These are phyloP conservation scores for Meta bourneti DNA, from an alignment of 2,888 invertebrate genomes.

Conservation along the genomic window DNA sequence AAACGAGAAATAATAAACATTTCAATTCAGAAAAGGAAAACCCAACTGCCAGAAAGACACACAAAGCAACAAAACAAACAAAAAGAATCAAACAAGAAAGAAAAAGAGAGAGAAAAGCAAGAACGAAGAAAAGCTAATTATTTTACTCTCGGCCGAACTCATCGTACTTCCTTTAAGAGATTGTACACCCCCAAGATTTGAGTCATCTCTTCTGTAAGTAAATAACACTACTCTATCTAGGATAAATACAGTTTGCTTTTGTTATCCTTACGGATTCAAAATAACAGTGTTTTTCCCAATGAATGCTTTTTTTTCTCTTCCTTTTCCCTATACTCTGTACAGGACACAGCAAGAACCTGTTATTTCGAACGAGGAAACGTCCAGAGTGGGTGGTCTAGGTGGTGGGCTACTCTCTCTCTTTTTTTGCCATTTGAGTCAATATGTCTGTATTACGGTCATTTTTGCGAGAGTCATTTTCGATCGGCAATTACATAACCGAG, in stretches of 20 bases:
- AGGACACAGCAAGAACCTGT: slow-evolving; percentile 47
- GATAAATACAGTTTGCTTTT: slow-evolving; percentile 72
- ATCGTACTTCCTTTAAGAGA: slow-evolving; percentile 47
- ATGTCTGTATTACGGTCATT: neutral
- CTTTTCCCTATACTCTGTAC: slow-evolving; percentile 43
- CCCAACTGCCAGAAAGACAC: slow-evolving; percentile 11
- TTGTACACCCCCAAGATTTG: slow-evolving; percentile 55
- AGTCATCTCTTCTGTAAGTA: slow-evolving; percentile 62
- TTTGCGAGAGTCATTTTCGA: neutral
- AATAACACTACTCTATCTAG: slow-evolving; percentile 70
- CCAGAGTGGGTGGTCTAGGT: slow-evolving; percentile 63
- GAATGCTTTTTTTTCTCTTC: slow-evolving; percentile 25
- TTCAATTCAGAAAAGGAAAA: slow-evolving; percentile 8
- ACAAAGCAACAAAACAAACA: slow-evolving; percentile 3
- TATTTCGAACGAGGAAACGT: slow-evolving; percentile 48
- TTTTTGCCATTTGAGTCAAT: neutral
- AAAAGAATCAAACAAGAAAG: slow-evolving; percentile 3
- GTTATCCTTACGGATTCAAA: slow-evolving; percentile 56
- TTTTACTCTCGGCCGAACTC: slow-evolving; percentile 50
- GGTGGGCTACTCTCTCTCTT: neutral
- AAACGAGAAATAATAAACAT: neutral
- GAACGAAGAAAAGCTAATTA: slow-evolving; percentile 53
- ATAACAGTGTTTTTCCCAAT: slow-evolving; percentile 68
- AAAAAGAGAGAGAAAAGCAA: slow-evolving; percentile 27
- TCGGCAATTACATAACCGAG: no score